Conservation (phyloP, 2,888 invertebrate species). For the Eupeodes latifasciatus region DNA sequence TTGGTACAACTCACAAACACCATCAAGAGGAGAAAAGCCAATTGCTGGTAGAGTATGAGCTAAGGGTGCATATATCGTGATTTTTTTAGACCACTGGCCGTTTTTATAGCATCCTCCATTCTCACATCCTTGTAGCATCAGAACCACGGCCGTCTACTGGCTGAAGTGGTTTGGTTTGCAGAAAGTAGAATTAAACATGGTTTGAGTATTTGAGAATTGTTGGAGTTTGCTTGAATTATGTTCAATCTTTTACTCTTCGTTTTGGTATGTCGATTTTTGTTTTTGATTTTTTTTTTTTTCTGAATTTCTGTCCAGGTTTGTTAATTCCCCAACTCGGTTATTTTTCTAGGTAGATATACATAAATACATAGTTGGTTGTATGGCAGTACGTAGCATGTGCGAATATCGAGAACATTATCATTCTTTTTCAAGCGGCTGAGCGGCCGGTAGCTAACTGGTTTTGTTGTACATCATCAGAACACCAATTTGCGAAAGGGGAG, state of each 20-base stretch:
- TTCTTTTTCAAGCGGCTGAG: slow-evolving; percentile 47
- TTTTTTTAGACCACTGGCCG: slow-evolving; percentile 45
- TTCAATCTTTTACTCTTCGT: slow-evolving; percentile 74
- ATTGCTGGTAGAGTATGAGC: slow-evolving; percentile 63
- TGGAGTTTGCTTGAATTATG: slow-evolving; percentile 76
- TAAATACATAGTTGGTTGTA: slow-evolving; percentile 4
- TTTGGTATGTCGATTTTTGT: slow-evolving; percentile 73
- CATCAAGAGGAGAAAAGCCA: slow-evolving; percentile 63
- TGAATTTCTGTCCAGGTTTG: slow-evolving; percentile 69
- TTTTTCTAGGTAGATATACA: slow-evolving; percentile 41
- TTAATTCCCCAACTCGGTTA: slow-evolving; percentile 55
- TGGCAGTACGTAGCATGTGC: slow-evolving; percentile 23
- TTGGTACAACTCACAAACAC: slow-evolving; percentile 72
- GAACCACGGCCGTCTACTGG: background rate
- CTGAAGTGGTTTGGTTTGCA: slow-evolving; percentile 47
- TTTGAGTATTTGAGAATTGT: slow-evolving; percentile 72
- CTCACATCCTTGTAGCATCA: slow-evolving; percentile 5
- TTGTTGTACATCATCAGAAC: slow-evolving; percentile 45
- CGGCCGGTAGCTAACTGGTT: slow-evolving; percentile 65
- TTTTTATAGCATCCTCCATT: slow-evolving; percentile 44
- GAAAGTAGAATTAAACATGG: slow-evolving; percentile 60
- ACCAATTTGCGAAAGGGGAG: slow-evolving; percentile 47
- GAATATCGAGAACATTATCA: slow-evolving; percentile 54
- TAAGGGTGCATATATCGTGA: slow-evolving; percentile 67
- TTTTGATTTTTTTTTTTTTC: slow-evolving; percentile 52